Conservation (phyloP, 2,797 vertebrate species). For the Zenarchopterus dispar region DNA sequence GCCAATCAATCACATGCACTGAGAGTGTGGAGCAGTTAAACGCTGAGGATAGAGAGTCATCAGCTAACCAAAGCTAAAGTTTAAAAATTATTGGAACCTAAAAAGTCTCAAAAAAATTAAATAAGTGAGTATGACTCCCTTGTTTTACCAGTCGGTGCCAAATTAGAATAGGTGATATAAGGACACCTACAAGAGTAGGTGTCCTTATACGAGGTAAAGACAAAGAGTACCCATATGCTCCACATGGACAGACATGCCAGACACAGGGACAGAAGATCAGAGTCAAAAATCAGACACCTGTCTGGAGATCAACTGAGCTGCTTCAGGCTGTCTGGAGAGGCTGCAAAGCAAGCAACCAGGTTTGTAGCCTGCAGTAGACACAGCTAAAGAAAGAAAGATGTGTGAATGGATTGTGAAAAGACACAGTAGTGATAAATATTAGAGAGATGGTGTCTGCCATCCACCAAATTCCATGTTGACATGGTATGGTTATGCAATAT, state of each 20-base stretch:
- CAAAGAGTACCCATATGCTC: background rate
- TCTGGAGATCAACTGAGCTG: constrained; percentile 53
- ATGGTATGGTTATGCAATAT: constrained; percentile 8
- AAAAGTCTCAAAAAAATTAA: too few species aligned
- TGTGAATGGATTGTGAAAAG: constrained; percentile 45
- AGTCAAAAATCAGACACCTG: constrained; percentile 52
- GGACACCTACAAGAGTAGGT: constrained; percentile 42
- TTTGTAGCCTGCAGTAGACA: constrained; percentile 66
- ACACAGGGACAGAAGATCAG: constrained; percentile 42
- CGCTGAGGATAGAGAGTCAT: constrained; percentile 63
- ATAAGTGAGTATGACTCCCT: constrained; percentile 58
- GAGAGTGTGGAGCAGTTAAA: constrained; percentile 72
- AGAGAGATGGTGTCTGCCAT: constrained; percentile 60
- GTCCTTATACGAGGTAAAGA: constrained; percentile 18
- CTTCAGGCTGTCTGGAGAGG: constrained; percentile 67
- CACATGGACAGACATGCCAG: constrained; percentile 17
- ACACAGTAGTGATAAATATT: constrained; percentile 46
- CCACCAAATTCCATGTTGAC: constrained; percentile 43
- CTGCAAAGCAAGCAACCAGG: constrained; percentile 59
- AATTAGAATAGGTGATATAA: constrained; percentile 49
- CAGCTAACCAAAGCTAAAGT: constrained; percentile 67
- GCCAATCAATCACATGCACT: constrained; percentile 77
- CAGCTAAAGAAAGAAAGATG: constrained; percentile 53
- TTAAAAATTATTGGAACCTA: constrained; percentile 47
- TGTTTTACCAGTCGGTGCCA: constrained; percentile 53